Evolutionary conservation across 2,113 vertebrate species (phyloP).

Genomic region (Ochotona princeps): DNA sequence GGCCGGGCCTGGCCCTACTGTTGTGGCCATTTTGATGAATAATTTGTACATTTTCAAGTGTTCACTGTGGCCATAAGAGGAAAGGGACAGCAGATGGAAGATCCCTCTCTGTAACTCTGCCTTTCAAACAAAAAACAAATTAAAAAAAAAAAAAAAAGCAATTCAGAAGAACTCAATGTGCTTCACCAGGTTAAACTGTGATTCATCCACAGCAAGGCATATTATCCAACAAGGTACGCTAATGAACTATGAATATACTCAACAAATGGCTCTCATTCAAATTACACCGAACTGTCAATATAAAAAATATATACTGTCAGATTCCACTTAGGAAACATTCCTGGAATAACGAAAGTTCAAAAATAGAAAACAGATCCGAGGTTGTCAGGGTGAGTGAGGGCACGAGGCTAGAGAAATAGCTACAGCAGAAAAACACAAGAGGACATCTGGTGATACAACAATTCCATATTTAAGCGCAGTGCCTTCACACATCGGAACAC

Average conservation of each 20-base stretch:
- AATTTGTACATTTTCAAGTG: too few species aligned
- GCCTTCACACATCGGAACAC: neutral
- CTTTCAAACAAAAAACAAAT: too few species aligned
- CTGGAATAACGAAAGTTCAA: neutral
- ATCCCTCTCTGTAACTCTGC: too few species aligned
- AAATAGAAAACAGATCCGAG: neutral
- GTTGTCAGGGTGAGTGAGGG: neutral
- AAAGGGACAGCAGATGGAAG: too few species aligned
- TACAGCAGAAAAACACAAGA: neutral
- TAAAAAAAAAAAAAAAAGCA: too few species aligned
- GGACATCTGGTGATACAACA: neutral
- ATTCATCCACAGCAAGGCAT: neutral
- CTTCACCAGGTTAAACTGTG: neutral
- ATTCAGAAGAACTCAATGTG: neutral
- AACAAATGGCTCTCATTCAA: neutral
- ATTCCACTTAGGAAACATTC: neutral
- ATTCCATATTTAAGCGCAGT: neutral
- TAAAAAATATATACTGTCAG: neutral
- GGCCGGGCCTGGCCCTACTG: too few species aligned
- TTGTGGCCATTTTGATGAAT: too few species aligned
- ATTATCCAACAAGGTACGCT: neutral
- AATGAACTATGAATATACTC: neutral
- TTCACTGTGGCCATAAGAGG: too few species aligned
- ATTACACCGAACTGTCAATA: neutral
- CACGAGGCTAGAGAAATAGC: neutral